These are phyloP conservation scores for Helicolenus hilgendorfi DNA, from an alignment of 2,797 vertebrate species.

Conservation along the genomic window DNA sequence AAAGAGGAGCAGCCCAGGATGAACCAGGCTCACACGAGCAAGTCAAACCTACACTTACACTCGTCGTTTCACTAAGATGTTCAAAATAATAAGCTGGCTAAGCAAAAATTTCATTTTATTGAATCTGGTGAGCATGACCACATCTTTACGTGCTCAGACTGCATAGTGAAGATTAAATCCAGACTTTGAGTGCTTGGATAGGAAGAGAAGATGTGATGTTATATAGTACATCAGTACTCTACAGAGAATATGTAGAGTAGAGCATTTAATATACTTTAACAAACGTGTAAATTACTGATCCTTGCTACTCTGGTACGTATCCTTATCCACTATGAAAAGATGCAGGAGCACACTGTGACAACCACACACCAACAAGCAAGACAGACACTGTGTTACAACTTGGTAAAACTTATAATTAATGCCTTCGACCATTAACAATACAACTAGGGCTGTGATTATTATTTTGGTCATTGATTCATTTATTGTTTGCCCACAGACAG, in stretches of 20 bases:
- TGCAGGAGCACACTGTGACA: too few relatives aligned
- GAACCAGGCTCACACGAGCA: neutral
- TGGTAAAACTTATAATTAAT: too few relatives aligned
- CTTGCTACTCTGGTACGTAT: too few relatives aligned
- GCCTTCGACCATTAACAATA: neutral
- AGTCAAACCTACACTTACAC: neutral
- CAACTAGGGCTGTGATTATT: neutral
- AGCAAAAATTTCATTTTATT: neutral
- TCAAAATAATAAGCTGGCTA: neutral
- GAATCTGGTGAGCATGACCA: neutral
- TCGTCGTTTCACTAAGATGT: neutral
- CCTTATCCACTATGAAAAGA: neutral
- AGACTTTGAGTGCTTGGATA: conserved; percentile 9
- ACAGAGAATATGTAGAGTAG: neutral
- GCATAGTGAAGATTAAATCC: neutral
- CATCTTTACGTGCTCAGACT: neutral
- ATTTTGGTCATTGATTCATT: too few relatives aligned
- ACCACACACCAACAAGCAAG: neutral
- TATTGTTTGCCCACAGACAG: neutral
- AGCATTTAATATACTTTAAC: neutral
- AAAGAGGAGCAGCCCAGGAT: neutral
- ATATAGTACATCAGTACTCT: neutral
- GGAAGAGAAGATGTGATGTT: conserved; percentile 2
- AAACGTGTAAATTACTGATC: neutral
- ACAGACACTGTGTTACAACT: too few relatives aligned